Evolutionary conservation across 2,113 vertebrate species (phyloP).

Genomic region (Columba janthina): DNA sequence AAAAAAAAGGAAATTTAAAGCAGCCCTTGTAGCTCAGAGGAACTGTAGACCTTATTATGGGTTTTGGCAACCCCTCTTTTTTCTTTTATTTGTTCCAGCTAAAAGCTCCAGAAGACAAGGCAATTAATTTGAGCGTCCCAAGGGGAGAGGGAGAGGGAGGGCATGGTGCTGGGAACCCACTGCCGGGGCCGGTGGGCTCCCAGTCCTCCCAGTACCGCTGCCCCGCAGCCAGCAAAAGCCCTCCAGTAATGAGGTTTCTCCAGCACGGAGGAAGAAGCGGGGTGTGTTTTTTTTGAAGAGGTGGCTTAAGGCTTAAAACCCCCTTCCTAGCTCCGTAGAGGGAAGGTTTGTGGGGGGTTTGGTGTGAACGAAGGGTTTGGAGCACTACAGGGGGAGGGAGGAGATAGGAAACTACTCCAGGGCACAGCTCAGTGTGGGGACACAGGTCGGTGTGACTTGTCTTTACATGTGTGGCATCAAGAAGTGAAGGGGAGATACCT

Average conservation of each 20-base stretch:
- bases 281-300: neutral
- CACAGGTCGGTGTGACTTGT: accelerated
- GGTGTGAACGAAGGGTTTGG: neutral
- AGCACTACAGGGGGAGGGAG: neutral
- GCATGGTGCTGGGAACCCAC: neutral
- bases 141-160: neutral
- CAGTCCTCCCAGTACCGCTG: accelerated
- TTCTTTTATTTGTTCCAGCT: slow-evolving; percentile 35
- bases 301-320: neutral
- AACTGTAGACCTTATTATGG: slow-evolving; percentile 32
- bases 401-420: accelerated
- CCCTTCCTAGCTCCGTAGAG: accelerated
- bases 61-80: slow-evolving; percentile 9
- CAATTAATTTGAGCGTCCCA: slow-evolving; percentile 51
- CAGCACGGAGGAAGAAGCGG: accelerated
- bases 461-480: accelerated
- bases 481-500: neutral
- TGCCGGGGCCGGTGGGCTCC: accelerated
- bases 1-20: neutral
- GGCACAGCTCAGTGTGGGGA: neutral
- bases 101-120: slow-evolving; percentile 31
- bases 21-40: slow-evolving; percentile 40
- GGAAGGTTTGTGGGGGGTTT: neutral
- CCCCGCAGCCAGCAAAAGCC: accelerated
- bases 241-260: neutral